Evolutionary conservation across 2,113 vertebrate genomes (phyloP).

Genomic region (Anser cygnoides): DNA sequence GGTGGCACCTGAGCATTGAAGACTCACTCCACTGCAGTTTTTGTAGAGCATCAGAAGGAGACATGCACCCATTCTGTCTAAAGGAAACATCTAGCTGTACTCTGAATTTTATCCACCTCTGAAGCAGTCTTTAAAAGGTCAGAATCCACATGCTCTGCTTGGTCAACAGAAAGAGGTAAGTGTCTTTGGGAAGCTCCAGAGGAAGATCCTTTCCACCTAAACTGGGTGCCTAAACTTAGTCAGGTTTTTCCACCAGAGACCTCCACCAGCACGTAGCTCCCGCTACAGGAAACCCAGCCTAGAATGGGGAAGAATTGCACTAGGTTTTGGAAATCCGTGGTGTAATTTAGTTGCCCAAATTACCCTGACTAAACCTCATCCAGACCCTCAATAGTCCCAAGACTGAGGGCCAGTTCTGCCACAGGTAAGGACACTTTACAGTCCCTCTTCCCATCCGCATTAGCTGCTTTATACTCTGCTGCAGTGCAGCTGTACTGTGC

Average conservation of each 20-base stretch:
- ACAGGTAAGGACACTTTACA: neutral
- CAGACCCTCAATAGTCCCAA: neutral
- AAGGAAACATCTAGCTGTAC: neutral
- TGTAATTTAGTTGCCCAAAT: neutral
- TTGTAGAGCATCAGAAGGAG: neutral
- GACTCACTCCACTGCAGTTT: neutral
- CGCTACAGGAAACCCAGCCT: neutral
- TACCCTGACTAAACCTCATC: neutral
- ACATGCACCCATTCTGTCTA: accelerated
- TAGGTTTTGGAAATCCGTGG: neutral
- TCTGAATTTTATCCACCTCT: neutral
- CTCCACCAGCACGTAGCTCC: neutral
- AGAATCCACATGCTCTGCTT: accelerated
- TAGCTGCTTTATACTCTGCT: neutral
- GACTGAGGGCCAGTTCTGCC: neutral
- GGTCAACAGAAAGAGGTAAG: neutral
- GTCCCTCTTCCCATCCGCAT: neutral
- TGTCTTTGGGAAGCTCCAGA: neutral
- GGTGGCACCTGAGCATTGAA: neutral
- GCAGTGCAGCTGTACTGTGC: neutral
- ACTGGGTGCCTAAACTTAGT: neutral
- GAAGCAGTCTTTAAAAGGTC: neutral
- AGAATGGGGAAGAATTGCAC: neutral
- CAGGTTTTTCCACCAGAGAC: neutral
- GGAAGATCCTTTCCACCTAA: neutral